Conservation (phyloP, 2,888 invertebrate genomes). For the Melipona bicolor region DNA sequence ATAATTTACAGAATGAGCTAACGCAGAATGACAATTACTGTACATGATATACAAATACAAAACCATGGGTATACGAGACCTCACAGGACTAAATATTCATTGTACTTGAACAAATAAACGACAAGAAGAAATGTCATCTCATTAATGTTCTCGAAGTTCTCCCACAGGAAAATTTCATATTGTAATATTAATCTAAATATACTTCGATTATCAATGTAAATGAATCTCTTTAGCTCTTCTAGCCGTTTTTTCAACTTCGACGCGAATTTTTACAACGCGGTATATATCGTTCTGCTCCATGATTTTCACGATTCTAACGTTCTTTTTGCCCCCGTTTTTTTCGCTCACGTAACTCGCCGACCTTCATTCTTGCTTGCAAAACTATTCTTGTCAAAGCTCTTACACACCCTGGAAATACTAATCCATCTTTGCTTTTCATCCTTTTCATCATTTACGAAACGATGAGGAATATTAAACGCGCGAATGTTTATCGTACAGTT, state of each 20-base stretch:
- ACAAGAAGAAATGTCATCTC: constrained; percentile 14
- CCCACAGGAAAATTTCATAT: constrained; percentile 20
- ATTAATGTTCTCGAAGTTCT: constrained; percentile 11
- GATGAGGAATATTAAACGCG: constrained; percentile 24
- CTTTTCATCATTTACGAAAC: neutral
- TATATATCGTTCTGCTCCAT: neutral
- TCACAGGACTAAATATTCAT: constrained; percentile 1
- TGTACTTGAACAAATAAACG: constrained; percentile 9
- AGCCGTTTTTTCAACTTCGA: neutral
- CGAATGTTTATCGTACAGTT: neutral
- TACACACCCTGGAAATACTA: constrained; percentile 24
- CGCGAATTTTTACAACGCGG: constrained; percentile 32
- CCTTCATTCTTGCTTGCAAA: constrained; percentile 21
- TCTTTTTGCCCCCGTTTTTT: constrained; percentile 33
- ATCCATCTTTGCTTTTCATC: neutral
- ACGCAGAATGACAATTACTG: constrained; percentile 72
- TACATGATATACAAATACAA: constrained; percentile 79
- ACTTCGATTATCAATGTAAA: constrained; percentile 34
- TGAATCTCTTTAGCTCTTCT: constrained; percentile 6
- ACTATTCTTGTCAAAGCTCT: constrained; percentile 18
- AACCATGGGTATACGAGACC: constrained; percentile 53
- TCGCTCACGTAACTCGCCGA: constrained; percentile 53
- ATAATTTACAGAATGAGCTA: constrained; percentile 59
- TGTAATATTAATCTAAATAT: constrained; percentile 30
- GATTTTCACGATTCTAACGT: constrained; percentile 39